Base-by-base conservation (phyloP, 2,113 vertebrate species). In the Pachycephala philippinensis region DNA sequence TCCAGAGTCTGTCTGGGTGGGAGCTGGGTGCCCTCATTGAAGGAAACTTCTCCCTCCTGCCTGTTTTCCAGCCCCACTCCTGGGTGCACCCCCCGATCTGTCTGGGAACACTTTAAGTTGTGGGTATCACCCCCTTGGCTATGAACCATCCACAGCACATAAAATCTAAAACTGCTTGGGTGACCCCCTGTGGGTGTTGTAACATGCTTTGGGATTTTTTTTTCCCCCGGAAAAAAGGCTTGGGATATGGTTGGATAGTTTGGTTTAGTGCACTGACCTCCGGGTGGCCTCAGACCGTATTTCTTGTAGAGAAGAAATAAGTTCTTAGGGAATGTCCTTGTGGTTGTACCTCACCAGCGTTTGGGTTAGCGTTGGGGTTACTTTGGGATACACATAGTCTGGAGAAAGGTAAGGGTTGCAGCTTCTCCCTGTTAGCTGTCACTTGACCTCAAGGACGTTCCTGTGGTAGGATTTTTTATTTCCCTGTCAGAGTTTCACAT, bases 71-170 rank as follows among this genome's bases (percentile, higher is more conserved):
- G 45, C 78, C 87, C n/a, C n/a, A 0, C 4, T 6, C 33, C 42
- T 7, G 61, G 26, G 10, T 40, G 64, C 49, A 8, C 40, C 83
- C 53, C 35, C 47, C 4, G 0, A 5, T 18, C 2, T 11, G 35
- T 6, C 63, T 26, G 83, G 47, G 11, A 47, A 1, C 3, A 0
- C 16, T 50, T 7, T 7, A 3, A 15, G 40, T 16, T 13, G 0
- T 4, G 21, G 7, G 27, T 9, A 42, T 18, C 4, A 69, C 35
- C 40, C 40, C 27, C 22, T 37, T 21, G 57, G 5, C 75, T 44
- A 0, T n/a, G 23, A 64, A 16, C 49, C 27, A 1, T 35, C 8
- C 68, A 13, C 52, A 66, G 53, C 53, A 11, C 19, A 2, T 10
- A 10, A 63, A 53, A 8, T 8, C 4, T 11, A 4, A 23, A 59